Percentiles rank a stretch among this genome's conserved stretches.
Evolutionary conservation across 2,113 vertebrate species (phyloP).

Genomic region (Chroicocephalus ridibundus): DNA sequence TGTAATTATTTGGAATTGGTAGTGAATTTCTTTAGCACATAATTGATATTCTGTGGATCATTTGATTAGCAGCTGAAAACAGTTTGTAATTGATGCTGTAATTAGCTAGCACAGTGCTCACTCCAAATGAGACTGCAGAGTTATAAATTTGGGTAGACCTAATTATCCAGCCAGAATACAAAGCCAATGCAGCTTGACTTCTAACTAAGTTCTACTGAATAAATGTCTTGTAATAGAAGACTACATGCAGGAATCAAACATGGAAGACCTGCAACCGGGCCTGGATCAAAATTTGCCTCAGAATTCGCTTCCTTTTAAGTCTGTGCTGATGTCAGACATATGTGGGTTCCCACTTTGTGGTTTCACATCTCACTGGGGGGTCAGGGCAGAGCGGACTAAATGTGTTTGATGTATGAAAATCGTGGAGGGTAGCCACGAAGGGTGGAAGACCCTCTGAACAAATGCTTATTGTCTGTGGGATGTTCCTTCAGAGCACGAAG

Average conservation of each 20-base stretch:
- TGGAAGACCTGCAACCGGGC: neutral
- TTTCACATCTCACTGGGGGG: neutral
- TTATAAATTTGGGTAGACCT: neutral
- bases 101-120: neutral
- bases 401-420: neutral
- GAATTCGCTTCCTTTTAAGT: neutral
- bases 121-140: neutral
- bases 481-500: neutral
- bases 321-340: neutral
- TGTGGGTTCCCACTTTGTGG: neutral
- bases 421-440: neutral
- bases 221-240: neutral
- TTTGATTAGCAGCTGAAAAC: constrained; percentile 46
- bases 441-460: neutral
- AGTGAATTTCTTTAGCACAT: neutral
- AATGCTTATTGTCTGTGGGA: neutral
- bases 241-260: neutral
- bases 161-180: neutral
- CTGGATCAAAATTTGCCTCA: neutral
- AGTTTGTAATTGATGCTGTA: constrained; percentile 10
- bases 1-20: constrained; percentile 4
- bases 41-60: constrained; percentile 37
- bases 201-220: neutral
- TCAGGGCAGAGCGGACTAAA: neutral
- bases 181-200: neutral